A percentile compares a stretch with the other conserved stretches of the same genome.
phyloP scores from a whole-genome alignment of 2,113 vertebrate genomes.

The Paratilapia polleni region DNA sequence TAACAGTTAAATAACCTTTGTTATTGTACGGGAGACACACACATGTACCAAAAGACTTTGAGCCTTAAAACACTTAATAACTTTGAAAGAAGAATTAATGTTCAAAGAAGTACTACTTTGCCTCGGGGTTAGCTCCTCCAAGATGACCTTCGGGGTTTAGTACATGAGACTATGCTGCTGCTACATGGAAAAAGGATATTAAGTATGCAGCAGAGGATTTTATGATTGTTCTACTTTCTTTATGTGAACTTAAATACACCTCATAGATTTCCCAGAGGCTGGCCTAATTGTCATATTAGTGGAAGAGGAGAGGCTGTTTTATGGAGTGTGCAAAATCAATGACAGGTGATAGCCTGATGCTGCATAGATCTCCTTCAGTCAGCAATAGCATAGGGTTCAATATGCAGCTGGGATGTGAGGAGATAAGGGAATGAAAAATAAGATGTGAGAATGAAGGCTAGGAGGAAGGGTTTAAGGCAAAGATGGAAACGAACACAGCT shows the following conservation, averaged over 20 bases:
- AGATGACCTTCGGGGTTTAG: constrained; percentile 39
- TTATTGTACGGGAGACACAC: constrained; percentile 12
- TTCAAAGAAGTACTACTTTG: constrained; percentile 19
- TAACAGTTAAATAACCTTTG: constrained; percentile 31
- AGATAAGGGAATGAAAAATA: constrained; percentile 19
- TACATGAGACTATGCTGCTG: constrained; percentile 2
- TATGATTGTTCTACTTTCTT: constrained; percentile 51
- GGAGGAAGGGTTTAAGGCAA: constrained; percentile 19
- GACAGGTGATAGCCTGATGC: constrained; percentile 48
- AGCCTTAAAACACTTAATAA: constrained; percentile 28
- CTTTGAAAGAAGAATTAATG: constrained; percentile 26
- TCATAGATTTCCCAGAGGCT: constrained; percentile 42
- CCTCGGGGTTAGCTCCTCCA: not conserved
- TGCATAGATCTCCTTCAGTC: constrained; percentile 38
- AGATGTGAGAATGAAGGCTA: not conserved
- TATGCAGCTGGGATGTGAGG: not conserved
- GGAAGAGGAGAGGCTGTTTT: constrained; percentile 49
- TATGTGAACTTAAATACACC: constrained; percentile 47
- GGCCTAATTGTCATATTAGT: constrained; percentile 55
- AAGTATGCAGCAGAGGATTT: constrained; percentile 29
- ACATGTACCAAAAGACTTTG: not conserved
- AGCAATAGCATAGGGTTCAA: constrained; percentile 29
- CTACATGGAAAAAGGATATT: constrained; percentile 31
- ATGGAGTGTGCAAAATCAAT: constrained; percentile 64
- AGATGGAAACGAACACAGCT: constrained; percentile 22